Evolutionary conservation across 1,140 invertebrate genomes (phyloP).

Genomic region (Helicoverpa zea): DNA sequence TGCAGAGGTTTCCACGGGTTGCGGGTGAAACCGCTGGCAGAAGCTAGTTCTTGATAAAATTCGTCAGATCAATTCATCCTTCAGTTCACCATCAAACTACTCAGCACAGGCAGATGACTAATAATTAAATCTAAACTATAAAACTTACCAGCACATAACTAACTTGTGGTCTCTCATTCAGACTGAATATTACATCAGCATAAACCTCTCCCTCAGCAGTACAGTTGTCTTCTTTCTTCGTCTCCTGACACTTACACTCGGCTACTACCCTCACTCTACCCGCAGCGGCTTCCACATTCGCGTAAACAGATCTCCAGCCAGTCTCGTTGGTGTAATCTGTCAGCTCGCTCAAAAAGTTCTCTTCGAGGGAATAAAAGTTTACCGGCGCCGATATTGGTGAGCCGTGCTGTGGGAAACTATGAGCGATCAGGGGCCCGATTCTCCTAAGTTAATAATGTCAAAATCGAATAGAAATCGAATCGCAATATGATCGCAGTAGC

Average conservation of each 20-base stretch:
- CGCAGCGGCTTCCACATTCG: conserved; percentile 39
- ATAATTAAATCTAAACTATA: no score
- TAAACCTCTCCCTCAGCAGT: conserved; percentile 3
- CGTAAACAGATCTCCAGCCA: conserved; percentile 54
- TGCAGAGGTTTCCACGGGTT: no score
- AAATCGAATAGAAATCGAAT: no score
- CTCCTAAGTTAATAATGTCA: no score
- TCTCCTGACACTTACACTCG: neutral
- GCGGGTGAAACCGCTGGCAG: no score
- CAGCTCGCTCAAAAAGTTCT: conserved; percentile 67
- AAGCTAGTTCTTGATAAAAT: no score
- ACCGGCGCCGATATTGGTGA: conserved; percentile 56
- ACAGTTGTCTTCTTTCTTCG: neutral
- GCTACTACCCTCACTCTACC: conserved; percentile 52
- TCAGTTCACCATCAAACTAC: no score
- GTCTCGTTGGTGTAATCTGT: conserved; percentile 66
- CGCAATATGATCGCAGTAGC: no score
- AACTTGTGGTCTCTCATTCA: neutral
- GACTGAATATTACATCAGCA: conserved; percentile 4
- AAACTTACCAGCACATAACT: conserved; percentile 21
- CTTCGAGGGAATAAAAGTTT: conserved; percentile 66
- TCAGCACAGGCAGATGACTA: no score
- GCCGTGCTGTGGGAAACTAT: conserved; percentile 56
- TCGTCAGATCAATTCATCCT: no score
- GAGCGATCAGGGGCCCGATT: no score